phyloP scores from a whole-genome alignment of 2,113 vertebrate genomes.

The Calyptomena viridis region DNA sequence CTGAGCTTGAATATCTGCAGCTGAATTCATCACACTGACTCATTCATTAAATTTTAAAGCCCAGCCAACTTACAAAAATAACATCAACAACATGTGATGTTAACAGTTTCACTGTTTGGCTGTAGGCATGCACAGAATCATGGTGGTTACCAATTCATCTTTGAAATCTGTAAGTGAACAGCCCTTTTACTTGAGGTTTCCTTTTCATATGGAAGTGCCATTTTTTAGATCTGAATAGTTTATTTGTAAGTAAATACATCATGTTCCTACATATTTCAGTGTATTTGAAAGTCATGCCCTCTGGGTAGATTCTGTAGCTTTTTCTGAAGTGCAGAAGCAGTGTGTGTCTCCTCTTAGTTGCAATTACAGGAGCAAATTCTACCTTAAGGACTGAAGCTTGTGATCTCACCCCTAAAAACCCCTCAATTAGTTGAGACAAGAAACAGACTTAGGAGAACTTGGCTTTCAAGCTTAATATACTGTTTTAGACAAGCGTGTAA shows the following conservation, averaged over 20 bases:
- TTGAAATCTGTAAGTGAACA: not conserved
- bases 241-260: not conserved
- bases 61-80: constrained; percentile 20
- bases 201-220: not conserved
- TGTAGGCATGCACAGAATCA: not conserved
- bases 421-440: not conserved
- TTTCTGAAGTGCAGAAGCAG: not conserved
- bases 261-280: not conserved
- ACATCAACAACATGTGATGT: not conserved
- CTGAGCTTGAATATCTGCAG: not conserved
- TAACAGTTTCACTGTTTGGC: not conserved
- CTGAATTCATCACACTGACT: constrained; percentile 28
- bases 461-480: not conserved
- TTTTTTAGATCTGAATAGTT: not conserved
- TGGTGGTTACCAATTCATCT: not conserved
- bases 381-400: not conserved
- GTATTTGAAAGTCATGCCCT: not conserved
- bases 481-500: not conserved
- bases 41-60: constrained; percentile 26
- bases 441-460: not conserved
- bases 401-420: not conserved
- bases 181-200: not conserved
- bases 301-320: not conserved
- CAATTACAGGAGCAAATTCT: not conserved
- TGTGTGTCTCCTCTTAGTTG: not conserved